Evolutionary conservation across 2,797 vertebrate species (phyloP).

Genomic region (Malurus leucopterus): DNA sequence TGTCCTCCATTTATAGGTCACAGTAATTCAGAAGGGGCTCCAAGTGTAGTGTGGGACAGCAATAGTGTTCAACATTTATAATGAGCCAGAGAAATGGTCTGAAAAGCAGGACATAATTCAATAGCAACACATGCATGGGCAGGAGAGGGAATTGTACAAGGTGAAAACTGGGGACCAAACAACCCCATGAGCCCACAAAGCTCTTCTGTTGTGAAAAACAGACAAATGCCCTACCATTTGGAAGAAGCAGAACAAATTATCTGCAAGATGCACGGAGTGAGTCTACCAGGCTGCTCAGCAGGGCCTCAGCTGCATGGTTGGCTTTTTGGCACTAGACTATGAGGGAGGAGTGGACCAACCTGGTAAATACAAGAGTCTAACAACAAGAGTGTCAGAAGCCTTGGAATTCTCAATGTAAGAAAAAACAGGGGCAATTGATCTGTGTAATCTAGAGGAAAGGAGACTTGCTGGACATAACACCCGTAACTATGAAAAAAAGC

Average conservation of each 20-base stretch:
- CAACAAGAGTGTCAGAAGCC: background rate
- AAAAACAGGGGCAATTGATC: background rate
- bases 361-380: background rate
- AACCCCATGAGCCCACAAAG: background rate
- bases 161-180: background rate
- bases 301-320: background rate
- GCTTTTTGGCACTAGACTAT: background rate
- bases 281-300: background rate
- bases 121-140: background rate
- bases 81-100: background rate
- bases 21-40: background rate
- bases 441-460: background rate
- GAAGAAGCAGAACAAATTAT: background rate
- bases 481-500: background rate
- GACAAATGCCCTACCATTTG: background rate
- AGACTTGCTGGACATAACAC: background rate
- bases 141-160: background rate
- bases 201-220: background rate
- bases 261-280: background rate
- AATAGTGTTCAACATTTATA: background rate
- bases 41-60: background rate
- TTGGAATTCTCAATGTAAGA: background rate
- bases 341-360: background rate
- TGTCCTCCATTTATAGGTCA: background rate
- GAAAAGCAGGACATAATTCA: background rate